phyloP scores from a whole-genome alignment of 2,113 vertebrate species.

The Enhydra lutris region DNA sequence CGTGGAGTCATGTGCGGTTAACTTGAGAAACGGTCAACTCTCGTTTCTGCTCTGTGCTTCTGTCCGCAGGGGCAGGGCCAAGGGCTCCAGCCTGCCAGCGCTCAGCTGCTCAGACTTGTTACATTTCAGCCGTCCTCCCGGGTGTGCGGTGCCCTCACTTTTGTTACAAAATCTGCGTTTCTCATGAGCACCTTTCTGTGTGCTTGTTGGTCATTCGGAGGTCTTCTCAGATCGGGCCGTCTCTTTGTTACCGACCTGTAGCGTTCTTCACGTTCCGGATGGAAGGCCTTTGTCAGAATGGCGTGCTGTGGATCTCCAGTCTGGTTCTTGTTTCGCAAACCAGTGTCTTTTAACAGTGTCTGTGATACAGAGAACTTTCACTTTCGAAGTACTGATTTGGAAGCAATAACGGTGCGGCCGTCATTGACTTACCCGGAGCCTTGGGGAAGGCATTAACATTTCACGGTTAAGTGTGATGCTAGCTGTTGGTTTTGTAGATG shows the following conservation, averaged over 20 bases:
- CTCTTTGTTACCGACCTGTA: background rate
- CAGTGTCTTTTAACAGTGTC: background rate
- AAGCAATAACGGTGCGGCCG: background rate
- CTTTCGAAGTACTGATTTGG: no score
- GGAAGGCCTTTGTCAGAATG: no score
- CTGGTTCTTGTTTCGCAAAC: no score
- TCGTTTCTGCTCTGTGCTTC: background rate
- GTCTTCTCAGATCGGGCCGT: background rate
- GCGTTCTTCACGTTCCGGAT: background rate
- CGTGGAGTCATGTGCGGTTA: accelerated
- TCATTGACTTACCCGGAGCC: background rate
- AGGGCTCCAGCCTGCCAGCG: background rate
- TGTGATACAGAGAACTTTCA: background rate
- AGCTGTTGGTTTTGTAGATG: background rate
- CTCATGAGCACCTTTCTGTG: background rate
- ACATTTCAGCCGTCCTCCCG: background rate
- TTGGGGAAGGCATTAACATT: background rate
- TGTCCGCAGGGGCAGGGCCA: background rate
- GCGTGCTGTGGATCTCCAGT: no score
- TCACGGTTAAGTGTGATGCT: background rate
- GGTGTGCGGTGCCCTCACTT: no score
- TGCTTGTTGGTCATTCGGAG: background rate
- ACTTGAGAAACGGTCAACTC: background rate
- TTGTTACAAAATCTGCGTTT: background rate
- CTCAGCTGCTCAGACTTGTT: no score